Base-by-base conservation (phyloP, 2,888 invertebrate genomes). In the Diabrotica balteata region DNA sequence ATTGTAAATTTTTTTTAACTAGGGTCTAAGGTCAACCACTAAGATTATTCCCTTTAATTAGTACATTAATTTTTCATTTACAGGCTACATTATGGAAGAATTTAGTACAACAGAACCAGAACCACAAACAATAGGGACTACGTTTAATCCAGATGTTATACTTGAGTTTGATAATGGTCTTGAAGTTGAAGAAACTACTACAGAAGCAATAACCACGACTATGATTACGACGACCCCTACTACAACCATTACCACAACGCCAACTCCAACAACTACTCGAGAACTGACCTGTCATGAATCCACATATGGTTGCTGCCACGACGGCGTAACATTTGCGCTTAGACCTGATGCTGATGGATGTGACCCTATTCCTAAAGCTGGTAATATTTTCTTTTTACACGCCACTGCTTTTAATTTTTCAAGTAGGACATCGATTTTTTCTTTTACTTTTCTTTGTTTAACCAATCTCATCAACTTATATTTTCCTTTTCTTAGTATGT, bases 241-340 rank as follows among this genome's bases (percentile, higher is more conserved):
- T 49, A 43, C 47, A 8, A 60, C 60, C 44, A 64, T 63, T 8
- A 63, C 59, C 8, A 54, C 59, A 44, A 63, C 63, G 1, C 32
- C 44, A 52, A n/a, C 51, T 11, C 17, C 50, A 50, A 44, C 63
- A 46, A 67, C 67, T 6, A 68, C 66, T 59, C 67, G 59, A 11
- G 51, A 59, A 9, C 58, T 59, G 43, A 66, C 66, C n/a, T 70
- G 69, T 54, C 49, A 51, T 7, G 59, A 67, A 8, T 57, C 63
- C n/a, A 44, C 7, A 7, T 70, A 60, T 46, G 72, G 72, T 11
- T 70, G 72, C 50, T 72, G 70, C 44, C 52, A 60, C 5, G 68
- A 72, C 59, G 66, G 70, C 4, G 45, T 70, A 10, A 68, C 68
- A 9, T 53, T 64, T 46, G 59, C 70, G 11, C 49, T 51, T 7